Base-by-base conservation (phyloP, 2,888 invertebrate species). In the Netelia virgata region DNA sequence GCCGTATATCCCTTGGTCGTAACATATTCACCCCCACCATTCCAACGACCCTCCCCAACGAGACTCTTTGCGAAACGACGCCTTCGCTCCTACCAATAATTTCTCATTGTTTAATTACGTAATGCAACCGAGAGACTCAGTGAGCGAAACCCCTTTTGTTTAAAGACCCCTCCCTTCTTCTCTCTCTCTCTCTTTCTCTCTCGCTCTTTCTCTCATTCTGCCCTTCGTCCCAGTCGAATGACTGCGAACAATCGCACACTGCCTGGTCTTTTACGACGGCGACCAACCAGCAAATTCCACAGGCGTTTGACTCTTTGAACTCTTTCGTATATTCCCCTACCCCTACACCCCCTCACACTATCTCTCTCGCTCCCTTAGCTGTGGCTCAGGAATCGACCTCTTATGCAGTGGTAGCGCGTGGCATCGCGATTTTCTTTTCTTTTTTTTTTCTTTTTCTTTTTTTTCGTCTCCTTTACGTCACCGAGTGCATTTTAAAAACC, bases 231-330 rank as follows among this genome's bases (percentile, higher is more conserved):
- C 72, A 63, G 57, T 70, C 66, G 63, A 57, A 64, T 50, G 63
- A 74, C 73, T 66, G 18, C 57, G 74, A 69, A 84, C 74, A 78
- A 82, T 78, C 74, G 73, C 36, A n/a, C 66, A n/a, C 23, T 41
- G 36, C 10, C 55, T 68, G 57, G 72, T 69, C 77, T 75, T 78
- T 75, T 66, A 53, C 74, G 50, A 77, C 81, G 53, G 74, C 83
- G 79, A 84, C 84, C 74, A 77, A 84, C 66, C 74, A 76, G 79
- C 81, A 76, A 87, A 87, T 87, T 87, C 86, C 86, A 47, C 76
- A 70, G 69, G 70, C 82, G 84, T 76, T 87, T 84, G 85, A 85
- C 86, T 86, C 82, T 73, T 81, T 83, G 87, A 87, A 83, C 86
- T 83, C 53, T 68, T 73, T 75, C 74, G 55, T 63, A 16, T 28